phyloP scores from a whole-genome alignment of 2,797 vertebrate genomes.

The Hoplostethus mediterraneus region DNA sequence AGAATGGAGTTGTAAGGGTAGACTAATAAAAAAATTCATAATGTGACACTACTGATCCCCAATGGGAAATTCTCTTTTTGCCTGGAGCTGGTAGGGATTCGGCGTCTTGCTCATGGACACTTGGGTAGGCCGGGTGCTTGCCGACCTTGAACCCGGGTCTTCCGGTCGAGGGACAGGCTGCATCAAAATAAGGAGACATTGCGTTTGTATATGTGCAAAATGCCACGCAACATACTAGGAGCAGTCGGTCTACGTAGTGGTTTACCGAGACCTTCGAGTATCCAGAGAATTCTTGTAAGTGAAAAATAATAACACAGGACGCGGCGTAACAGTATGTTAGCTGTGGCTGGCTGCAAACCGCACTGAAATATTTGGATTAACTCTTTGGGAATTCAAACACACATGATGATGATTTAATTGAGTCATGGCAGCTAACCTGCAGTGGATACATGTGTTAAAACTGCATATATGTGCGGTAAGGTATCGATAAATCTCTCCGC shows the following conservation, averaged over 20 bases:
- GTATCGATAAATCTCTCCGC: no score
- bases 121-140: not conserved
- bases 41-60: not conserved
- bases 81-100: no score
- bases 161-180: not conserved
- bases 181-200: not conserved
- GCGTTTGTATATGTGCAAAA: not conserved
- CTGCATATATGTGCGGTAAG: no score
- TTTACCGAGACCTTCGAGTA: conserved; percentile 25
- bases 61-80: no score
- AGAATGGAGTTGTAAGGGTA: not conserved
- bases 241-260: not conserved
- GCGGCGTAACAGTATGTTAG: not conserved
- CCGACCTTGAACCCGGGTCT: not conserved
- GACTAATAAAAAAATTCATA: not conserved
- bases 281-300: conserved; percentile 36
- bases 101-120: no score
- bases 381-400: not conserved
- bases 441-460: not conserved
- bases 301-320: conserved; percentile 38
- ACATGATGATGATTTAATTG: not conserved
- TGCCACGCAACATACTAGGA: not conserved
- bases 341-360: conserved; percentile 30
- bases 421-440: not conserved
- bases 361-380: conserved; percentile 31